Base-by-base conservation (phyloP, 2,888 invertebrate genomes). In the Eucriotettix oculatus region DNA sequence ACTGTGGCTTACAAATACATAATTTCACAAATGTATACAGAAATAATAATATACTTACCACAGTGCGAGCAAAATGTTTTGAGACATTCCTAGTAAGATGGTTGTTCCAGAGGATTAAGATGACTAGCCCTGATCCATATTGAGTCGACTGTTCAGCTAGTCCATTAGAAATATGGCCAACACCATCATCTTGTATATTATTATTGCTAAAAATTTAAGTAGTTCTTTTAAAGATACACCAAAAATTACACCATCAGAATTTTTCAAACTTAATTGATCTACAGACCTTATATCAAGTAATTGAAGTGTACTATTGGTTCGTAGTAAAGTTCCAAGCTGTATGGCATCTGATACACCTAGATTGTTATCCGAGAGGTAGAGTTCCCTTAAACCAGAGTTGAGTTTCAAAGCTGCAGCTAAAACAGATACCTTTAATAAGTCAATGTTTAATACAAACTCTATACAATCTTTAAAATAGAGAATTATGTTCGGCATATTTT, bases 51-150 rank as follows among this genome's bases (percentile, higher is more conserved):
- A 63, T 64, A 77, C 82, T 76, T 69, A 88, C 88, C 76, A 89
- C 70, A 17, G 84, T 81, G 68, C 78, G 79, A 58, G 80, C 78
- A 56, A 89, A 74, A 66, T 83, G 78, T 17, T 75, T 73, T 63
- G 87, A 85, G 59, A 85, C 84, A 66, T 84, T 83, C 68, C 84
- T 82, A 10, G 88, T 88, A 57, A 93, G 77, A 69, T 85, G 84
- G 71, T 92, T 93, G 73, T 90, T 91, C 90, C 90, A 92, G 42
- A 93, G 72, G 43, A 91, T 84, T 17, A 93, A 76, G n/a, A 88
- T 86, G 16, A 78, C 78, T 10, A 87, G 73, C 0, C 84, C 83
- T 69, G 82, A 78, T 16, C 29, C 76, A 73, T 0, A 74, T 72
- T 59, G 68, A 67, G 41, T 73, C 72, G 60, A 79, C 69, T 90